A percentile compares a stretch with the other conserved stretches of the same genome.
phyloP scores from a whole-genome alignment of 2,888 invertebrate genomes.

The Himalopsyche tibetana region DNA sequence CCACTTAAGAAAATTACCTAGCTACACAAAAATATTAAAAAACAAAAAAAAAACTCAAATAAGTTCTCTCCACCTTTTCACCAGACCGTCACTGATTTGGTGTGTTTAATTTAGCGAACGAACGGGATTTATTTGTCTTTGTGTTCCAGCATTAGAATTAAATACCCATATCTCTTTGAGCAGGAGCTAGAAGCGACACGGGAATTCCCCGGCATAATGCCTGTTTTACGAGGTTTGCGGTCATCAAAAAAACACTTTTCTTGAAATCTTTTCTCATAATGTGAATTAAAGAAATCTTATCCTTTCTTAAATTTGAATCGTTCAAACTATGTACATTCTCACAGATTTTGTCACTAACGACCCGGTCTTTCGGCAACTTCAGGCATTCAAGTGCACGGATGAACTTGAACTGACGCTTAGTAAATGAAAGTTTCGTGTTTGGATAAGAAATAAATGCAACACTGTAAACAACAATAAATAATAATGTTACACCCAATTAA shows the following conservation, averaged over 20 bases:
- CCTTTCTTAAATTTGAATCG: no score
- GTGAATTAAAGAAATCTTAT: background rate
- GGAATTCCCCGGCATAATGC: conserved; percentile 34
- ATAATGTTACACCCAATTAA: no score
- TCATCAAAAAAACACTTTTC: conserved; percentile 17
- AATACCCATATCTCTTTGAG: conserved; percentile 56
- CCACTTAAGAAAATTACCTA: no score
- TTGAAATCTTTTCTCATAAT: conserved; percentile 6
- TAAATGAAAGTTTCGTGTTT: no score
- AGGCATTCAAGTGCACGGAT: no score
- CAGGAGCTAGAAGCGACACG: conserved; percentile 39
- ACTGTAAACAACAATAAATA: no score
- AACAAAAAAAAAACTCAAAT: background rate
- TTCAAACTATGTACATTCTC: no score
- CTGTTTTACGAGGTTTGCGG: conserved; percentile 39
- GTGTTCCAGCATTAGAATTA: conserved; percentile 60
- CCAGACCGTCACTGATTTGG: conserved; percentile 39
- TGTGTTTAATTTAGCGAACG: conserved; percentile 60
- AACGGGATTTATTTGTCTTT: conserved; percentile 63
- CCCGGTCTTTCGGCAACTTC: no score
- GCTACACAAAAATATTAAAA: no score
- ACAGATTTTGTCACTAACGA: no score
- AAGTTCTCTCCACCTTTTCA: background rate
- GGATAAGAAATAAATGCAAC: no score
- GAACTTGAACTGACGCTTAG: no score